Percentiles rank a stretch among this genome's conserved stretches.
These are phyloP conservation scores for Dynastes hyllus DNA, from an alignment of 2,888 invertebrate genomes.

Conservation along the genomic window DNA sequence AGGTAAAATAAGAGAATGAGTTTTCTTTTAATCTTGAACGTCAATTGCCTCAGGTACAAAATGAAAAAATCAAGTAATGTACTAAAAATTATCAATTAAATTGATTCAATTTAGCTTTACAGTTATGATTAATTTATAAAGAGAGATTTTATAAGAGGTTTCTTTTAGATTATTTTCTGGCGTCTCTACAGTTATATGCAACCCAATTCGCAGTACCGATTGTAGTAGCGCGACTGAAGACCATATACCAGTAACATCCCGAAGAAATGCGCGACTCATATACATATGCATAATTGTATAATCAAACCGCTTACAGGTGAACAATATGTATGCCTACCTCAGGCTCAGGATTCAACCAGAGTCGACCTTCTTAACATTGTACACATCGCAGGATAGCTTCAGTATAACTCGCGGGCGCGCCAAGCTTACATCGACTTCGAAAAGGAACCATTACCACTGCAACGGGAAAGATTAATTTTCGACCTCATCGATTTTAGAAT, in stretches of 20 bases:
- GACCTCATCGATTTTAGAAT: background rate
- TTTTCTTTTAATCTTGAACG: too few species aligned
- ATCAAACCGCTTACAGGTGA: conserved; percentile 20
- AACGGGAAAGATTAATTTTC: background rate
- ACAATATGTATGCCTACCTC: conserved; percentile 20
- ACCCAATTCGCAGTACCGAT: conserved; percentile 10
- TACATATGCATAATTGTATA: background rate
- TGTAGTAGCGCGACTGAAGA: background rate
- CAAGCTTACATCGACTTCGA: conserved; percentile 44
- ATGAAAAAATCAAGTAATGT: too few species aligned
- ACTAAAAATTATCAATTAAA: too few species aligned
- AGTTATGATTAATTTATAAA: too few species aligned
- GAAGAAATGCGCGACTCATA: conserved; percentile 25
- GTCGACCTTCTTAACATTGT: conserved; percentile 58
- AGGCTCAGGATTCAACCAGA: conserved; percentile 36
- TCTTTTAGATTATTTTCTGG: too few species aligned
- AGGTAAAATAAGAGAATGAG: too few species aligned
- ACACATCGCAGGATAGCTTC: conserved; percentile 54
- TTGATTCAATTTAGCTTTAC: too few species aligned
- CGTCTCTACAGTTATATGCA: conserved; percentile 2
- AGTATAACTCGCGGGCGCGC: conserved; percentile 55
- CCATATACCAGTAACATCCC: background rate
- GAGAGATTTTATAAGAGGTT: too few species aligned
- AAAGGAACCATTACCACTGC: background rate
- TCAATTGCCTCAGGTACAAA: too few species aligned